phyloP scores from a whole-genome alignment of 2,888 invertebrate species.

The Drosophila leonis region DNA sequence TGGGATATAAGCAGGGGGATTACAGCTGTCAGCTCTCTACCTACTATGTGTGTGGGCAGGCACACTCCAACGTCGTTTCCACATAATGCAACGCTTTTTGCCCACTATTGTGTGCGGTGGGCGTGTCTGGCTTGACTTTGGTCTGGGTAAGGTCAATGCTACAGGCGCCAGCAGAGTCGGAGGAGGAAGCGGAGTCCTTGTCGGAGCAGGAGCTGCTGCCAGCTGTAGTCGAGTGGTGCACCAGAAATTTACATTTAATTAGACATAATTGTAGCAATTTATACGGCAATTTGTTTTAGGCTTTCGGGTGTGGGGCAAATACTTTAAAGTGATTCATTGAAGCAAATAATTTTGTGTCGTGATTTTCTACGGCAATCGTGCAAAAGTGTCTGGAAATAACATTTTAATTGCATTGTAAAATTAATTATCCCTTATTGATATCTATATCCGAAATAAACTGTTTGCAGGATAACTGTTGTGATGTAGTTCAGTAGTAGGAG shows the following conservation, averaged over 20 bases:
- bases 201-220: background rate
- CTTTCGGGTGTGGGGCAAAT: slow-evolving; percentile 14
- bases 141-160: slow-evolving; percentile 57
- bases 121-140: slow-evolving; percentile 50
- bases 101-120: slow-evolving; percentile 29
- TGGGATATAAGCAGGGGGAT: slow-evolving; percentile 47
- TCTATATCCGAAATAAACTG: background rate
- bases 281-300: slow-evolving; percentile 45
- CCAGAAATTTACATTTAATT: slow-evolving; percentile 76
- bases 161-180: background rate
- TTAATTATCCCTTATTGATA: background rate
- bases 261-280: slow-evolving; percentile 72
- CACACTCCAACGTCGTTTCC: slow-evolving; percentile 9
- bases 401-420: slow-evolving; percentile 12
- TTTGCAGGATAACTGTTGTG: background rate
- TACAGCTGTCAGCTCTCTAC: slow-evolving; percentile 48
- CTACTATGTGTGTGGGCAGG: background rate
- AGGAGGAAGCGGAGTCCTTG: background rate
- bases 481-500: background rate
- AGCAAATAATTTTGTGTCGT: slow-evolving; percentile 19
- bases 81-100: slow-evolving; percentile 19
- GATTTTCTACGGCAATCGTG: slow-evolving; percentile 26
- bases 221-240: slow-evolving; percentile 28
- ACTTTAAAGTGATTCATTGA: slow-evolving; percentile 51
- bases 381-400: slow-evolving; percentile 5